Evolutionary conservation across 1,140 invertebrate species (phyloP).

Genomic region (Limonius californicus): DNA sequence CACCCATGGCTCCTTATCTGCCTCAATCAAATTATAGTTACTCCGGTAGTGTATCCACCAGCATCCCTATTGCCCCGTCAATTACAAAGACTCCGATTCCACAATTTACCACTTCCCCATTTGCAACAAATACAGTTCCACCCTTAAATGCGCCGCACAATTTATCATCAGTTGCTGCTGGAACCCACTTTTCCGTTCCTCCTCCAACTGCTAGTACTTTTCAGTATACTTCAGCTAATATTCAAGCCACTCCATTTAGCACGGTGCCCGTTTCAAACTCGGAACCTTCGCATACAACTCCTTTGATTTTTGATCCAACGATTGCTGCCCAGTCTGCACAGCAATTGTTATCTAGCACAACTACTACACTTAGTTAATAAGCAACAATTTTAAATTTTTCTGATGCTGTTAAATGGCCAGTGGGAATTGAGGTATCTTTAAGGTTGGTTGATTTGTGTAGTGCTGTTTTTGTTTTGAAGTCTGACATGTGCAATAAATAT

Average conservation of each 20-base stretch:
- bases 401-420: too few species aligned
- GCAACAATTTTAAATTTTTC: not conserved
- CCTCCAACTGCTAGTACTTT: not conserved
- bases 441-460: too few species aligned
- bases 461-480: too few species aligned
- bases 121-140: not conserved
- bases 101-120: constrained; percentile 11
- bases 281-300: not conserved
- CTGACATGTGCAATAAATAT: too few species aligned
- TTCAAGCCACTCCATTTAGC: not conserved
- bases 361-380: constrained; percentile 3
- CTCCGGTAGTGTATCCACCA: too few species aligned
- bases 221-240: not conserved
- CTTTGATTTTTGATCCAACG: constrained; percentile 42
- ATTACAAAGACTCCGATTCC: not conserved
- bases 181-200: not conserved
- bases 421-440: too few species aligned
- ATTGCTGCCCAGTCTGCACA: constrained; percentile 45
- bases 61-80: too few species aligned
- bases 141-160: not conserved
- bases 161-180: not conserved
- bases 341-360: constrained; percentile 32
- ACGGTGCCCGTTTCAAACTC: not conserved
- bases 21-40: too few species aligned
- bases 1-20: not conserved